These are phyloP conservation scores for Muscicapa adusta DNA, from an alignment of 2,113 vertebrate genomes.

Conservation along the genomic window DNA sequence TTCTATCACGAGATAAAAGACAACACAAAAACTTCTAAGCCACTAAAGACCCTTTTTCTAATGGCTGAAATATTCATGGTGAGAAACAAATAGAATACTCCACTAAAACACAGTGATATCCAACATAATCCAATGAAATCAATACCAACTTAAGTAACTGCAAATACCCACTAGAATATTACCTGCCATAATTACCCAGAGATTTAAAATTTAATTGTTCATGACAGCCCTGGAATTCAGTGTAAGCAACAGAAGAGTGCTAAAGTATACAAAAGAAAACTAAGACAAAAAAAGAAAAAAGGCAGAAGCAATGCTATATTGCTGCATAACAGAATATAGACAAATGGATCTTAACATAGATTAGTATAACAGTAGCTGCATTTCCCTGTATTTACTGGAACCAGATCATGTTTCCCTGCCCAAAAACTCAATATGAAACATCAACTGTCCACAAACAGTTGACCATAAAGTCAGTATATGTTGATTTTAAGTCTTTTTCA, in stretches of 20 bases:
- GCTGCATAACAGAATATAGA: background rate
- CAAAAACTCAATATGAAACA: background rate
- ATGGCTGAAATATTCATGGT: background rate
- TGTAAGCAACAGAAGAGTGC: background rate
- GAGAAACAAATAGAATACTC: background rate
- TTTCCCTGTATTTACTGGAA: background rate
- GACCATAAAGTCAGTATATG: background rate
- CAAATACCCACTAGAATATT: background rate
- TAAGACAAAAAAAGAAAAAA: background rate
- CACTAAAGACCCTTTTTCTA: background rate
- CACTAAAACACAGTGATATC: background rate
- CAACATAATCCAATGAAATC: background rate
- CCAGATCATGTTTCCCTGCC: background rate
- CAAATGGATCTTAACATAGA: background rate
- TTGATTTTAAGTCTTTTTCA: background rate
- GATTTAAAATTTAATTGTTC: background rate
- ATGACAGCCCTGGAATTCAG: background rate
- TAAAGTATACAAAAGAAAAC: background rate
- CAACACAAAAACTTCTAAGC: background rate
- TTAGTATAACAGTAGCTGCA: background rate
- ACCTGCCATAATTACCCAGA: background rate
- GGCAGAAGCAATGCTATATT: background rate
- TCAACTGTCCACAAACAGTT: background rate
- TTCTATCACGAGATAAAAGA: background rate
- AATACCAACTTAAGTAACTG: background rate